Base-by-base conservation (phyloP, 2,797 vertebrate species). In the Cirrhinus mrigala region DNA sequence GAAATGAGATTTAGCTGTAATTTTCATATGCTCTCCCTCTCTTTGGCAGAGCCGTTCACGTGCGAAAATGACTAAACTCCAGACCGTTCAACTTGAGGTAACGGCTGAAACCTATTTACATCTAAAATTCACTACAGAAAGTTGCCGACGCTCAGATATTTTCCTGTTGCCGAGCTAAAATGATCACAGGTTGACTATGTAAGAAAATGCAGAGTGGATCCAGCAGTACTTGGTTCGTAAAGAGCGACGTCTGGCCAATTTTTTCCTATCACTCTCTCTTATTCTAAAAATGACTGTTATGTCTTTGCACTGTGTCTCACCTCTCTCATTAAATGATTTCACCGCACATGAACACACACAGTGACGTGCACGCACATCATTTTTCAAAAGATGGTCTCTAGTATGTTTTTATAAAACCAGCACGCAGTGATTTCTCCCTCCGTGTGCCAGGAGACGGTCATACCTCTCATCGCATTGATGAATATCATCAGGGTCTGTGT, bases 1-100 rank as follows among this genome's bases (percentile, higher is more conserved):
- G 64, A 89, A 88, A 89, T 85, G 11, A 86, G 83, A 86, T 86
- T 88, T 79, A 77, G 62, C 46, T 54, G 29, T 81, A 24, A 20
- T 22, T 77, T 54, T 70, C 12, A 71, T 82, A 48, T 64, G 44
- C 79, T 1, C 58, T 82, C 64, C 14, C 20, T 4, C 33, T 83
- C 40, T 18, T 52, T 29, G 27, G 12, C 33, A 18, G 46, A 48
- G 33, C 3, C 44, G 33, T 74, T 18, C 58, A 74, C n/a, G 10
- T 71, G 50, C 29, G 60, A 62, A 84, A 50, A 62, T 16, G 33
- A 44, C 33, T 85, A 46, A 80, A 68, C 46, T 37, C 54, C n/a
- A 85, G 75, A 86, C 58, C 66, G 22, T 69, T 77, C 29, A 78
- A 83, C 69, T 52, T 79, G 54, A 70, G 37, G 64, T 73, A 81